Base-by-base conservation (phyloP, 23 tunicate genomes). In the Styela plicata region DNA sequence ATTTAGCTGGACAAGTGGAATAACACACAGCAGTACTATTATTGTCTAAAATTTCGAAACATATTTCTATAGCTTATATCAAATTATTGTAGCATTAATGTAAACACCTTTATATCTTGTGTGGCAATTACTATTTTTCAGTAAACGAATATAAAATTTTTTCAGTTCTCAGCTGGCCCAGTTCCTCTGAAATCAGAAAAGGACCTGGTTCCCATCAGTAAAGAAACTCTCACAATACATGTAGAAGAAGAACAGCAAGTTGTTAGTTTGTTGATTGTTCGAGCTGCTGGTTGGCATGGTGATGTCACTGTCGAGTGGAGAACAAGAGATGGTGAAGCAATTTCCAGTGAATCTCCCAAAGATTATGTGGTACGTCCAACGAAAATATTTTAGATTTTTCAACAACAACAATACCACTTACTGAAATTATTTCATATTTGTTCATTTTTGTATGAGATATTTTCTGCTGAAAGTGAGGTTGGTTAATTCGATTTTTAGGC, bases 271-370 rank as follows among this genome's bases (percentile, higher is more conserved):
- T 61, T 83, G 70, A 85, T 91, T 31, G 90, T 32, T 18, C 70
- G 97, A 65, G 97, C 97, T 29, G 91, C 78, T 3, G 97, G 97
- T 20, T 86, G 90, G 88, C 89, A 82, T 83, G 97, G 97, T 53
- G 84, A 91, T 16, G 90, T 91, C 74, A 83, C 88, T 0, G 83
- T 68, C 16, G 97, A 91, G 37, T 91, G 97, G 97, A 37, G 88
- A 63, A 91, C 90, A 17, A 76, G 83, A 33, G 97, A 91, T 34
- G 90, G 85, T 20, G 80, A 87, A 30, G 97, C 97, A 25, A 66
- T 86, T 31, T 91, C 97, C 2, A 64, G 57, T 27, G 91, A 83
- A 52, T 61, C 70, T 24, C 97, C 97, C 0, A 83, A 78, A 83
- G 97, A 91, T 64, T 91, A 44, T 52, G 86, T 88, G 79, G 97